Base-by-base conservation (phyloP, 2,888 invertebrate species). In the Boloria selene region DNA sequence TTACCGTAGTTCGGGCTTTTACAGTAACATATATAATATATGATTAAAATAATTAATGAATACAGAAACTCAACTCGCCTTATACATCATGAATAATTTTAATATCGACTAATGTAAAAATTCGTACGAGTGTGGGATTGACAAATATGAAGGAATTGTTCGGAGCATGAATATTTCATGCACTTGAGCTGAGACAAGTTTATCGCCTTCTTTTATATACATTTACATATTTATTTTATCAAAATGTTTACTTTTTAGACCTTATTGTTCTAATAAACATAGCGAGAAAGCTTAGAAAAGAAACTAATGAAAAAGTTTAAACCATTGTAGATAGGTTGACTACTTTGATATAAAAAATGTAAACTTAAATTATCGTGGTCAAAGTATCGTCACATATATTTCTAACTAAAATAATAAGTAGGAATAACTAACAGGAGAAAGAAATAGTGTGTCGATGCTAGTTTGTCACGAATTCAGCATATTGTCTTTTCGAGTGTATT, bases 401-500 rank as follows among this genome's bases (percentile, higher is more conserved):
- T 45, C 45, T 16, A 14, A n/a, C 17, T 44, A 44, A 45, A n/a
- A 10, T 38, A 22, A 56, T 17, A 56, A 22, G 22, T n/a, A 7
- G 44, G 55, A 44, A 44, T 45, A 56, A 44, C n/a, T 22, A 56
- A 18, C 45, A 22, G n/a, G 4, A 42, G 56, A 45, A 55, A 44
- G 13, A 18, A 55, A 18, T 44, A 56, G 44, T 44, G 55, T 55
- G 18, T 55, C 42, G 55, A 55, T 14, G 44, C 55, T 18, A 55
- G 18, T 54, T 55, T 44, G 55, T 44, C 44, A 55, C 42, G 16
- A 55, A 44, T 10, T 42, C 55, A 54, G 55, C 44, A 56, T 44
- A 44, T 56, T 56, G 56, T n/a, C 44, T 56, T 18, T 38, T 56
- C n/a, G 18, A 44, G 56, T 56, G 22, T 56, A 44, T 44, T 56